Conservation (phyloP, 2,888 invertebrate species). For the Allacma fusca region DNA sequence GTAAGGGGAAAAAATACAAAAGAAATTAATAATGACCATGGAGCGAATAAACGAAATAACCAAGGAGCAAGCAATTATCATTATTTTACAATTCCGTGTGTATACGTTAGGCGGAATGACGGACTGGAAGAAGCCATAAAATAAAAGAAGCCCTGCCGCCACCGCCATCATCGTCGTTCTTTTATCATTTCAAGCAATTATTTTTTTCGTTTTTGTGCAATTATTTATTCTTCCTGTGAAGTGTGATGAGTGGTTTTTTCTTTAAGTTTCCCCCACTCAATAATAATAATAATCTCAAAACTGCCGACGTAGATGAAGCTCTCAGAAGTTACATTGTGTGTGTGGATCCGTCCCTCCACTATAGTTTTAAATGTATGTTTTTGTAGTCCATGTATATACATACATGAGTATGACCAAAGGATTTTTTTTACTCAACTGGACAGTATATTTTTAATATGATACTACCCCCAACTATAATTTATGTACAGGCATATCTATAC, state of each 20-base stretch:
- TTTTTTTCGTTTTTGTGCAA: constrained; percentile 41
- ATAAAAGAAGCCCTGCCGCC: constrained; percentile 29
- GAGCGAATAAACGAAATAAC: constrained; percentile 41
- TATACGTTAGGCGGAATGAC: background rate
- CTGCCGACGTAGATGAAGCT: background rate
- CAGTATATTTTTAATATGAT: constrained; percentile 6
- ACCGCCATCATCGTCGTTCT: constrained; percentile 25
- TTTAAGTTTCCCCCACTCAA: background rate
- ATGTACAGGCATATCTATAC: background rate
- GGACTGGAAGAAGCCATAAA: constrained; percentile 19
- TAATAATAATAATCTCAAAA: background rate
- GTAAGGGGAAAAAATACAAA: constrained; percentile 4
- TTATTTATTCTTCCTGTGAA: constrained; percentile 42
- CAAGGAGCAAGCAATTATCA: constrained; percentile 44
- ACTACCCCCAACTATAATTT: no score
- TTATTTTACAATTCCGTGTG: constrained; percentile 40
- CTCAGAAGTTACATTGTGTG: no score
- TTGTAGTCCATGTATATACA: no score
- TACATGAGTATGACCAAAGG: no score
- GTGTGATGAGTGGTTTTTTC: constrained; percentile 36
- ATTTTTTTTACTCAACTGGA: background rate
- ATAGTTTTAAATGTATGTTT: no score
- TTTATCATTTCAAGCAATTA: constrained; percentile 38
- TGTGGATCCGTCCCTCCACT: no score
- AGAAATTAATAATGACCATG: constrained; percentile 33